Base-by-base conservation (phyloP, 2,888 invertebrate genomes). In the Pocota personata region DNA sequence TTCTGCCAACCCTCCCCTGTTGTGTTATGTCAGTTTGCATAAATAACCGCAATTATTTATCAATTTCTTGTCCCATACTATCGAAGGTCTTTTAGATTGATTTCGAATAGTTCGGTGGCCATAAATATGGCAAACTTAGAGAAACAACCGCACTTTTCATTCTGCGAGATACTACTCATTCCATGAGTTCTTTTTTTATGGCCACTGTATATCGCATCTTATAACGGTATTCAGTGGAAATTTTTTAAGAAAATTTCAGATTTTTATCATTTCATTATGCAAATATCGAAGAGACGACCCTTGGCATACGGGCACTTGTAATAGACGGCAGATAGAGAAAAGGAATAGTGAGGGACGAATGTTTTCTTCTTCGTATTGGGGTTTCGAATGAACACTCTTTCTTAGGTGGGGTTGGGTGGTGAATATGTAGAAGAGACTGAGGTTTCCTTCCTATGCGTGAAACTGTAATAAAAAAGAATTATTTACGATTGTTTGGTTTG, bases 241-340 rank as follows among this genome's bases (percentile, higher is more conserved):
- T 67, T 77, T 67, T 77, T 78, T 64, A 73, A 67, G 35, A 87
- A 87, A 73, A 87, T 91, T 91, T 91, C 91, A 91, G 91, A 92
- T 90, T 92, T 92, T 90, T 90, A 91, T 90, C 90, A 92, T 92
- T 92, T 92, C 92, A 92, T 92, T 92, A 92, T 92, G 92, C 91
- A 92, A 92, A 92, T 92, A 90, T 90, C 88, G 89, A 88, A 89
- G 89, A 91, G 91, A 92, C 92, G 91, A 91, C 91, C 92, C 92
- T 91, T 92, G 91, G 89, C 92, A 92, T 91, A 91, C 92, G 91
- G 92, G 90, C 82, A 80, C 83, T 73, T 62, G 73, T 62, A 73
- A 67, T 60, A 66, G 55, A 82, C 52, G 64, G 52, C 55, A 76
- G 43, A 62, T 46, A 52, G 27, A 57, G 50, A 50, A 37, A 57